phyloP scores from a whole-genome alignment of 2,113 vertebrate species.

The Phoxinus phoxinus region DNA sequence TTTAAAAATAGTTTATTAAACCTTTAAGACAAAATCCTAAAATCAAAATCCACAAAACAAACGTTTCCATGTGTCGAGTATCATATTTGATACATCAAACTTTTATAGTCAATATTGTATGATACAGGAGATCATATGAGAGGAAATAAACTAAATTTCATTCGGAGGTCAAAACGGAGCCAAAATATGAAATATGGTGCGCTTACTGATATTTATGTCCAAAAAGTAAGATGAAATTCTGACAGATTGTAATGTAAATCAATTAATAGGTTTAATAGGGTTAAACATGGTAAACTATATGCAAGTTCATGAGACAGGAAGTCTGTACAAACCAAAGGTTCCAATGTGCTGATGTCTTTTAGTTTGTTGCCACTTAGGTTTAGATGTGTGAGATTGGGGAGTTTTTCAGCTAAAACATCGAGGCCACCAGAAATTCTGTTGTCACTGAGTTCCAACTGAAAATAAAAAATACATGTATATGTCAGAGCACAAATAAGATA shows the following conservation, averaged over 20 bases:
- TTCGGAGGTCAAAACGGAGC: not conserved
- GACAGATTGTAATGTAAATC: not conserved
- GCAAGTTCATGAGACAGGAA: not conserved
- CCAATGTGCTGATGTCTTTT: conserved; percentile 93
- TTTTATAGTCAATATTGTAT: not conserved
- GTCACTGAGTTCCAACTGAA: conserved; percentile 91
- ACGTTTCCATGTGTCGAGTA: not conserved
- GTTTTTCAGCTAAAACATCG: conserved; percentile 91
- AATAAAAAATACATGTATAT: conserved; percentile 43
- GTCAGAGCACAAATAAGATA: not conserved
- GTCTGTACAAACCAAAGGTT: conserved; percentile 84
- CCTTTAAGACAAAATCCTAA: not conserved
- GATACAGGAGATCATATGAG: not conserved
- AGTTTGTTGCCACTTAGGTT: conserved; percentile 94
- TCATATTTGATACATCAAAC: not conserved
- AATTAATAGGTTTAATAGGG: not conserved
- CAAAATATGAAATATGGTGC: not conserved
- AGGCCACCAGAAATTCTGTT: conserved; percentile 92
- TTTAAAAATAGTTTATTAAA: not conserved
- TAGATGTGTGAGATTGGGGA: conserved; percentile 91
- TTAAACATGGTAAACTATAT: not conserved
- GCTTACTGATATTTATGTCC: not conserved
- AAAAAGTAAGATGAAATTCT: not conserved
- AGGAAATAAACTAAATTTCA: not conserved
- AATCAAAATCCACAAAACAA: not conserved